Percentiles rank a stretch among this genome's conserved stretches.
These are phyloP conservation scores for Lithophane semibrunnea DNA, from an alignment of 2,888 invertebrate species.

Conservation along the genomic window DNA sequence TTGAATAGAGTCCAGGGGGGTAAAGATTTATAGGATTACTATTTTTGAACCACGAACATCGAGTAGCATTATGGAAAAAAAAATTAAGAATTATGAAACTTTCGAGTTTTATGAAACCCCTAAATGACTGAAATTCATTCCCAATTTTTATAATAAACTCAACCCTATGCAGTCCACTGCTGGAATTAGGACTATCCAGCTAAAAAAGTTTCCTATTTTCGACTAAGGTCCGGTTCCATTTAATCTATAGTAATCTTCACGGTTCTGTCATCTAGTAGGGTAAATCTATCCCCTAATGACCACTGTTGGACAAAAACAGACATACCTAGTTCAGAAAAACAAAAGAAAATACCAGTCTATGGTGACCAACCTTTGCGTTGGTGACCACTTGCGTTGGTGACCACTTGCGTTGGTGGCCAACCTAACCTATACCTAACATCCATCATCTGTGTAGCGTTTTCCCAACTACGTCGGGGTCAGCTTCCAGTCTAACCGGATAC, in stretches of 20 bases:
- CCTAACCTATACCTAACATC: too few species aligned
- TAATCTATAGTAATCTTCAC: background rate
- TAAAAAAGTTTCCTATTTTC: background rate
- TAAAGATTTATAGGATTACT: background rate
- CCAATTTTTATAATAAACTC: background rate
- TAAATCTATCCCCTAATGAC: background rate
- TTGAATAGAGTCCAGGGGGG: background rate
- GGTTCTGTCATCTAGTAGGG: background rate
- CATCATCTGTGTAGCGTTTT: too few species aligned
- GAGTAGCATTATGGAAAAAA: background rate
- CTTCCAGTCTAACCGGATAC: background rate
- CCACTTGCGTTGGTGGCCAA: too few species aligned
- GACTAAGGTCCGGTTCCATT: background rate
- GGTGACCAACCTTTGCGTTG: too few species aligned
- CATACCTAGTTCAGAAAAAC: too few species aligned
- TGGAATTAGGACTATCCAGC: background rate
- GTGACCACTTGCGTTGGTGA: too few species aligned
- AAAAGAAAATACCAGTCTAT: too few species aligned
- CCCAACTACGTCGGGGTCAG: background rate
- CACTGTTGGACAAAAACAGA: background rate
- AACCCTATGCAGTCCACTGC: background rate
- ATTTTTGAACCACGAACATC: conserved; percentile 12
- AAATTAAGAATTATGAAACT: background rate
- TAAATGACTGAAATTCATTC: conserved; percentile 8
- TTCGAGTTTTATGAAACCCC: background rate